Evolutionary conservation across 1,140 invertebrate species (phyloP).

Genomic region (Sycophila sp.): DNA sequence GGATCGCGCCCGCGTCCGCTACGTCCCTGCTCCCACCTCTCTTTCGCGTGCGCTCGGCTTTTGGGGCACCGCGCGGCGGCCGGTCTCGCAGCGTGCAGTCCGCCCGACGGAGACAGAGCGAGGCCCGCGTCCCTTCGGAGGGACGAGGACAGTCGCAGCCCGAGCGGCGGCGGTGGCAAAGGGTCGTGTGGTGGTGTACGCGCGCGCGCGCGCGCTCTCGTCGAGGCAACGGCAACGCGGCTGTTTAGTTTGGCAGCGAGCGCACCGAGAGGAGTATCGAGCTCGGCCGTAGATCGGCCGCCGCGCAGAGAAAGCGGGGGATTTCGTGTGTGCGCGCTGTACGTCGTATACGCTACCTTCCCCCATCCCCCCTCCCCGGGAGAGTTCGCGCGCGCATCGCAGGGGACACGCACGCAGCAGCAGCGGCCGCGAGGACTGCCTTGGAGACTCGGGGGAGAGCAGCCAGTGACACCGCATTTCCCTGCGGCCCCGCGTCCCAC

Average conservation of each 20-base stretch:
- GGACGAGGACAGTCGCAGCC: not conserved
- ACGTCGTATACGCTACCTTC: too few relatives aligned
- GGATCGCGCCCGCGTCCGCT: not conserved
- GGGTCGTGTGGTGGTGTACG: not conserved
- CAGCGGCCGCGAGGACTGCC: not conserved
- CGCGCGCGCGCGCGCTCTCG: constrained; percentile 10
- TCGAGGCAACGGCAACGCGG: not conserved
- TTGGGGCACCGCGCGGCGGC: not conserved
- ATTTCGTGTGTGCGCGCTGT: too few relatives aligned
- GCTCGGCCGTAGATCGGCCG: too few relatives aligned
- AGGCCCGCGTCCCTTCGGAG: not conserved
- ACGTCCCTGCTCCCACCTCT: not conserved
- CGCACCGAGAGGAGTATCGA: not conserved
- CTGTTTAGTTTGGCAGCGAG: constrained; percentile 25
- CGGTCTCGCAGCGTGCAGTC: not conserved
- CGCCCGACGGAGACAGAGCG: not conserved
- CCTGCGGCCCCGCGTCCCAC: not conserved
- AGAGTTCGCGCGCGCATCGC: not conserved
- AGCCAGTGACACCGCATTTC: not conserved
- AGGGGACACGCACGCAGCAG: not conserved
- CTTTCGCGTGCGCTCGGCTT: not conserved
- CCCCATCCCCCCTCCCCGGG: too few relatives aligned
- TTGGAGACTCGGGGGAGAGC: not conserved
- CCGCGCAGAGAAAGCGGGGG: not conserved
- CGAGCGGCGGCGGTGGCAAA: not conserved